Base-by-base conservation (phyloP, 2,888 invertebrate species). In the Ochropleura plecta region DNA sequence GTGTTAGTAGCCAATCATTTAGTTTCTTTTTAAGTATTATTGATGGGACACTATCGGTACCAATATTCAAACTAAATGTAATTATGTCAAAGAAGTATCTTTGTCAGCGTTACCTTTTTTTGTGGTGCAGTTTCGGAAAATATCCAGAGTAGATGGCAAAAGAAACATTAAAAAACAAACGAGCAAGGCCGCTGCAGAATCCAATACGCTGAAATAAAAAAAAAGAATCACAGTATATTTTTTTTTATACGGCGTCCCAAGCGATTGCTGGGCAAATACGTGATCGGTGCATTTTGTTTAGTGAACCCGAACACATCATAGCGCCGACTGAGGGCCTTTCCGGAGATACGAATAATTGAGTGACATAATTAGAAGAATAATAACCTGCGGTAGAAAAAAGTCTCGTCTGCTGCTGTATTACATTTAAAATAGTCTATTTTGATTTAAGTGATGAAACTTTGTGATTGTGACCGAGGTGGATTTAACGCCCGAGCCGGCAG, bases 151-250 rank as follows among this genome's bases (percentile, higher is more conserved):
- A 0, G 92, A 90, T 7, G 95, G 95, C 0, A 95, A 63, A 8
- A 94, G 81, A 44, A 93, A 70, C 93, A 95, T 93, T 6, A 93
- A 60, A 48, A 92, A 93, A n/a, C 86, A 77, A 12, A 93, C 75
- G 0, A 94, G 18, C 68, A 92, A 81, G 1, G 92, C 95, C 7
- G 90, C 91, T 4, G 93, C 86, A 0, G 95, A 95, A 82, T 95
- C 95, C 77, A 75, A 82, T 42, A 93, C 86, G 71, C 95, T 95
- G 84, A 76, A 92, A 92, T 48, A 71, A 78, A 76, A 78, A 68
- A 70, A 65, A 76, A 59, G 16, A 12, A 20, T 57, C 30, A 59
- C 1, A 16, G 16, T 9, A 40, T 40, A 59, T 40, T 40, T 55
- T 59, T 8, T 40, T 9, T 59, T 16, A 9, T 5, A 40, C 8